phyloP scores from a whole-genome alignment of 2,113 vertebrate species.

The Xenotilapia longispinis region DNA sequence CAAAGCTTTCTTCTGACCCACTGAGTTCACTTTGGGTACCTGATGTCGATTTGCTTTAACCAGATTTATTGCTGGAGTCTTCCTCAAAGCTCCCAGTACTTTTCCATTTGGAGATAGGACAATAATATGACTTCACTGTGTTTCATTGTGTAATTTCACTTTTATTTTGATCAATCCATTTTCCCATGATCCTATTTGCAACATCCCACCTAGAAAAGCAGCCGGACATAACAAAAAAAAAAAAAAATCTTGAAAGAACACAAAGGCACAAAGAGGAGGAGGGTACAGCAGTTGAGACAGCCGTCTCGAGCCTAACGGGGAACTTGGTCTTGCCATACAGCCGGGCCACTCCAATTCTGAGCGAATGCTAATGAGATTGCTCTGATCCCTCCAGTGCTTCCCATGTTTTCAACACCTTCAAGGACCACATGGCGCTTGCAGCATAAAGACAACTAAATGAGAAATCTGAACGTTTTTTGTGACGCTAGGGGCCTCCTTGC shows the following conservation, averaged over 20 bases:
- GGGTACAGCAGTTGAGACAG: conserved; percentile 81
- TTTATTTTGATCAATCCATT: conserved; percentile 50
- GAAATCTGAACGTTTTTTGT: conserved; percentile 92
- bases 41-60: background rate
- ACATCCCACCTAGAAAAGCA: conserved; percentile 78
- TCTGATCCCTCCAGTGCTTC: conserved; percentile 98
- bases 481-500: conserved; percentile 79
- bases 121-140: background rate
- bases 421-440: conserved; percentile 98
- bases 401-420: conserved; percentile 99
- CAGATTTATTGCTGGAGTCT: background rate
- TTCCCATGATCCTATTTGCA: conserved; percentile 91
- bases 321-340: conserved; percentile 86
- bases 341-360: conserved; percentile 91
- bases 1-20: background rate
- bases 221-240: conserved; percentile 69
- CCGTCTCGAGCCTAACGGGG: conserved; percentile 76
- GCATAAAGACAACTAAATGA: conserved; percentile 99
- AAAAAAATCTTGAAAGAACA: conserved; percentile 78
- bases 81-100: background rate
- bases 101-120: background rate
- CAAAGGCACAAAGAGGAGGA: conserved; percentile 90
- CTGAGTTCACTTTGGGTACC: background rate
- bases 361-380: conserved; percentile 97
- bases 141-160: background rate